Conservation (phyloP, 2,797 vertebrate species). For the Limosa lapponica region DNA sequence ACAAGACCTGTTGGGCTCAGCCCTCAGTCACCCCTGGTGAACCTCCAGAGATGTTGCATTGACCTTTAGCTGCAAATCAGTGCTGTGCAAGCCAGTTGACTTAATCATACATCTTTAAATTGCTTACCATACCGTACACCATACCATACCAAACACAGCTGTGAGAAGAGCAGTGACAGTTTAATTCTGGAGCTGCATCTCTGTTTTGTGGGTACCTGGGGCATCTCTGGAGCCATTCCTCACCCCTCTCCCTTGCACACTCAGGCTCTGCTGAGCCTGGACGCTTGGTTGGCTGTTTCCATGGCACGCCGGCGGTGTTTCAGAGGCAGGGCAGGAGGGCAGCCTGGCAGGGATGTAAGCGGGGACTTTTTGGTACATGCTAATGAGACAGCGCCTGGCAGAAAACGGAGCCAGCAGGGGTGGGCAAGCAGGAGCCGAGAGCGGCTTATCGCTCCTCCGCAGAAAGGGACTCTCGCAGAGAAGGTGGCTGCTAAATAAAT, state of each 20-base stretch:
- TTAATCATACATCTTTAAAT: neutral
- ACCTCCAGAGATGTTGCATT: neutral
- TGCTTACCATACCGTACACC: neutral
- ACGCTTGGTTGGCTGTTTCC: neutral
- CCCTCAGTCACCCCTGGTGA: neutral
- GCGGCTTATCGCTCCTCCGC: neutral
- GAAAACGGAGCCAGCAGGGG: neutral
- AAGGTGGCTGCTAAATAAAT: neutral
- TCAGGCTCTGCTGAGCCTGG: neutral
- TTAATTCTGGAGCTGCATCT: neutral
- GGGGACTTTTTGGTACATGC: neutral
- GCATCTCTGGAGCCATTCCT: neutral
- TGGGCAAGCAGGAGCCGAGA: neutral
- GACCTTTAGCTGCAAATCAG: neutral
- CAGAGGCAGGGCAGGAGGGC: neutral
- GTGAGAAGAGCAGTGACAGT: neutral
- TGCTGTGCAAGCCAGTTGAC: neutral
- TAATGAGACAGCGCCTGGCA: neutral
- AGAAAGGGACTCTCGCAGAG: neutral
- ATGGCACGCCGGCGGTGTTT: rapidly evolving
- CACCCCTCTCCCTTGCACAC: rapidly evolving
- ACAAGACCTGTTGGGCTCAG: rapidly evolving
- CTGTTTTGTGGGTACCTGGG: neutral
- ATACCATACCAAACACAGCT: neutral
- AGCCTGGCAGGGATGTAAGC: neutral